phyloP scores from a whole-genome alignment of 2,797 vertebrate genomes.

The Darevskia nairensis region DNA sequence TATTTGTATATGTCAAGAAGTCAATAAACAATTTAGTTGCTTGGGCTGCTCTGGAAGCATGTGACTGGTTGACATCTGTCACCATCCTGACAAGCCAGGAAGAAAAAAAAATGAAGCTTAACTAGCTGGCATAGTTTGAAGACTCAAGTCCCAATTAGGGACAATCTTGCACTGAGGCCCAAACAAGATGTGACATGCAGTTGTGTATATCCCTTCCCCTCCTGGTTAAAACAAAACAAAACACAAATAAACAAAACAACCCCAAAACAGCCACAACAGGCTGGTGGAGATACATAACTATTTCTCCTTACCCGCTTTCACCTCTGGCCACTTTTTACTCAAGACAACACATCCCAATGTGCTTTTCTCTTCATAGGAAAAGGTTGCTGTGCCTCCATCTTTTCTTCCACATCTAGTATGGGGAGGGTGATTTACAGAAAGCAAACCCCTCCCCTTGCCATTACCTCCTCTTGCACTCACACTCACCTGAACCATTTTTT shows the following conservation, averaged over 20 bases:
- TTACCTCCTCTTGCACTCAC: background rate
- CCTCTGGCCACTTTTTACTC: background rate
- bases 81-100: constrained; percentile 20
- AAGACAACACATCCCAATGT: background rate
- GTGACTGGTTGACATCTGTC: constrained; percentile 34
- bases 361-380: background rate
- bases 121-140: constrained; percentile 13
- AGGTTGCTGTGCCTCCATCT: no score
- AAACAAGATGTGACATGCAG: constrained; percentile 7
- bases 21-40: constrained; percentile 34
- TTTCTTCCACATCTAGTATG: background rate
- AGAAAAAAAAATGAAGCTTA: background rate
- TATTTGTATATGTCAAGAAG: constrained; percentile 35
- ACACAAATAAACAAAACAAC: background rate
- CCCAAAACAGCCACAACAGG: background rate
- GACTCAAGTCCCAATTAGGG: constrained; percentile 10
- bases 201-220: background rate
- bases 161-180: constrained; percentile 2
- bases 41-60: constrained; percentile 14
- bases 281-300: background rate
- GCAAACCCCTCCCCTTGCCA: no score
- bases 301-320: background rate
- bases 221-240: background rate
- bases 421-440: no score
- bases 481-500: background rate